A percentile compares a stretch with the other conserved stretches of the same genome.
Conservation (phyloP, 2,888 invertebrate species). For the Dromius quadrimaculatus region DNA sequence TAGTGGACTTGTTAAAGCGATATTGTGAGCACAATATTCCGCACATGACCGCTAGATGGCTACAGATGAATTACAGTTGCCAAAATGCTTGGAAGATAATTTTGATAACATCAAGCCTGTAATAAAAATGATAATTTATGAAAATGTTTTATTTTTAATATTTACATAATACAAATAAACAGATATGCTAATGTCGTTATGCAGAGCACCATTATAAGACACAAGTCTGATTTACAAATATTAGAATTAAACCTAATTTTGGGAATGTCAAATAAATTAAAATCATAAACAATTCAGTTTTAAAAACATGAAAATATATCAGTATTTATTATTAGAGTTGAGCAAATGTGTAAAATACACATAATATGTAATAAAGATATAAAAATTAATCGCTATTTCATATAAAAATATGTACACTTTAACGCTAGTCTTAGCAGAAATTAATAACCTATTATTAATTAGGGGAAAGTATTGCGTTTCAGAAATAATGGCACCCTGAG, state of each 20-base stretch:
- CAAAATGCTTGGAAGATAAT: too few relatives aligned
- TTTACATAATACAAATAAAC: conserved; percentile 48
- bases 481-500: conserved; percentile 67
- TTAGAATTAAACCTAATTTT: conserved; percentile 47
- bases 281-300: conserved; percentile 57
- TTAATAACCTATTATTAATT: conserved; percentile 53
- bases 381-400: conserved; percentile 57
- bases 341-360: conserved; percentile 66
- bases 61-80: too few relatives aligned
- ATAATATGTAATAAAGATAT: conserved; percentile 58
- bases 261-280: conserved; percentile 59
- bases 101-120: too few relatives aligned
- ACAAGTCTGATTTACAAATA: conserved; percentile 48
- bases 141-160: conserved; percentile 51
- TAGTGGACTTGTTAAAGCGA: too few relatives aligned
- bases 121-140: too few relatives aligned
- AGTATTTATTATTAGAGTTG: conserved; percentile 62
- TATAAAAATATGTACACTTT: conserved; percentile 57
- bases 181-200: conserved; percentile 49
- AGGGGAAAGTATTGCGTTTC: conserved; percentile 61
- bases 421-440: conserved; percentile 55
- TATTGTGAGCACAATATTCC: too few relatives aligned
- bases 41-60: too few relatives aligned
- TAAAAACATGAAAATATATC: conserved; percentile 57
- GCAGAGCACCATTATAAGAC: conserved; percentile 52